These are phyloP conservation scores for Littorina saxatilis DNA, from an alignment of 1,140 invertebrate species.

Conservation along the genomic window DNA sequence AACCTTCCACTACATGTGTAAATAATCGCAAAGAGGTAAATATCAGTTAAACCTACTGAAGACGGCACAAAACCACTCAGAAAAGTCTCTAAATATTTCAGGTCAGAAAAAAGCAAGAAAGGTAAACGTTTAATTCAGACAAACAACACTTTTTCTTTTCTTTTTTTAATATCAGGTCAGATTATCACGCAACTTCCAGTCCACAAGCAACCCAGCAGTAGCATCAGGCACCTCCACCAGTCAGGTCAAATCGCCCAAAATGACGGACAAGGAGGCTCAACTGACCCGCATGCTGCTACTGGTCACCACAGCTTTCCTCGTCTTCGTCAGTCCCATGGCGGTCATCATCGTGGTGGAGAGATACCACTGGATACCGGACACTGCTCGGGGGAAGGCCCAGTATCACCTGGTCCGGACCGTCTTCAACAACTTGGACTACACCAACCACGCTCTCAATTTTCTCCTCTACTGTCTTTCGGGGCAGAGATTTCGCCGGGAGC, in stretches of 20 bases:
- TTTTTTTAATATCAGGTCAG: too few relatives aligned
- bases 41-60: too few relatives aligned
- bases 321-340: constrained; percentile 23
- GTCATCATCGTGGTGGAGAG: constrained; percentile 33
- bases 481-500: constrained; percentile 37
- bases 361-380: constrained; percentile 4
- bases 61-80: too few relatives aligned
- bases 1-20: too few relatives aligned
- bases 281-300: constrained; percentile 35
- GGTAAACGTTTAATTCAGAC: too few relatives aligned
- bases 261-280: constrained; percentile 4
- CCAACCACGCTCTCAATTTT: constrained; percentile 48
- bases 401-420: constrained; percentile 23
- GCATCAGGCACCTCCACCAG: not conserved
- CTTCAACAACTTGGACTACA: constrained; percentile 38
- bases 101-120: too few relatives aligned
- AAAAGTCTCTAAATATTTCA: too few relatives aligned
- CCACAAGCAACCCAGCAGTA: not conserved
- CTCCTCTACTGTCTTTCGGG: constrained; percentile 42
- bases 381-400: not conserved
- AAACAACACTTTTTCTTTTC: too few relatives aligned
- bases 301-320: constrained; percentile 27
- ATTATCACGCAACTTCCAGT: not conserved
- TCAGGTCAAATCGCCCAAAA: not conserved
- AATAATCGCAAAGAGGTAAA: too few relatives aligned